phyloP scores from a whole-genome alignment of 2,113 vertebrate species.

The Tyrannus savana region DNA sequence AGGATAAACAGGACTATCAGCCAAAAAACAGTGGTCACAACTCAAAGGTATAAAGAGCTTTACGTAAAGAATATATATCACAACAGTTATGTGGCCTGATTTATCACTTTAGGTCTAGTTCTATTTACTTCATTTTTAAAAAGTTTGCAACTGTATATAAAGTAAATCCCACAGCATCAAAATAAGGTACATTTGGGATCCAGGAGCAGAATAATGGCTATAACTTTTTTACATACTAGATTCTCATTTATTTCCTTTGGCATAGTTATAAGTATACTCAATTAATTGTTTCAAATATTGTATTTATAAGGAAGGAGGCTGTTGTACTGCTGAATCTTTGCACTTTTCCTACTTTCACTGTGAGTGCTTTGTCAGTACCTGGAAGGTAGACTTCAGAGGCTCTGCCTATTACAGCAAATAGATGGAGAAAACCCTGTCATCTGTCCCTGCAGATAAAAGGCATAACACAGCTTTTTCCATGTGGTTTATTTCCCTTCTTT shows the following conservation, averaged over 20 bases:
- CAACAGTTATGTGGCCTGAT: background rate
- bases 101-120: background rate
- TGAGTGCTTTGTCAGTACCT: background rate
- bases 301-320: background rate
- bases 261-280: background rate
- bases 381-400: background rate
- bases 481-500: background rate
- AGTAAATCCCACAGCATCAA: background rate
- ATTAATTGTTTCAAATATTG: background rate
- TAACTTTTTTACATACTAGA: background rate
- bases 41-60: background rate
- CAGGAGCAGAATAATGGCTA: background rate
- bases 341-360: background rate
- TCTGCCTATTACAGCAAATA: background rate
- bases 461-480: background rate
- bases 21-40: background rate
- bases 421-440: background rate
- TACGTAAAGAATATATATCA: background rate
- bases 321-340: background rate
- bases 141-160: background rate
- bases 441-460: background rate
- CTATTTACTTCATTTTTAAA: background rate
- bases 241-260: background rate
- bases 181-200: background rate
- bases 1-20: background rate